A percentile compares a stretch with the other conserved stretches of the same genome.
Evolutionary conservation across 2,113 vertebrate species (phyloP).

Genomic region (Neotoma lepida): DNA sequence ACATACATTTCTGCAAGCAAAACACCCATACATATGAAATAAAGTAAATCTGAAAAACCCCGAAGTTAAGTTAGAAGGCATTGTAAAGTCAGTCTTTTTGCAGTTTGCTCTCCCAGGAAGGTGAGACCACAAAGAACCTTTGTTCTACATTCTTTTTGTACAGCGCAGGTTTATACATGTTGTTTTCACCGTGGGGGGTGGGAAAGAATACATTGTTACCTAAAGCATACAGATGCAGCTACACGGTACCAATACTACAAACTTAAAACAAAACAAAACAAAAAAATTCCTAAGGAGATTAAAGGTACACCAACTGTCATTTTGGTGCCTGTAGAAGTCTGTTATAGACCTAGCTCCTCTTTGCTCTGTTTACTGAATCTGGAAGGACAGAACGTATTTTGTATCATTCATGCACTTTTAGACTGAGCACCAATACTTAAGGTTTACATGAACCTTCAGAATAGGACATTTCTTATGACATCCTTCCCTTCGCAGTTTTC

Average conservation of each 20-base stretch:
- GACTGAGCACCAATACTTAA: background rate
- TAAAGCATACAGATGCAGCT: background rate
- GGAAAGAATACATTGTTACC: background rate
- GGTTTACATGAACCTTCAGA: background rate
- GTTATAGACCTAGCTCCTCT: background rate
- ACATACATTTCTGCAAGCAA: background rate
- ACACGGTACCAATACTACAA: background rate
- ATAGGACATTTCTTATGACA: background rate
- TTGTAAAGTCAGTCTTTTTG: background rate
- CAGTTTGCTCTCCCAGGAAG: background rate
- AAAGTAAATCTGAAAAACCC: background rate
- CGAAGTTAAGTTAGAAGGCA: background rate
- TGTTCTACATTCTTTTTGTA: background rate
- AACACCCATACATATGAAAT: background rate
- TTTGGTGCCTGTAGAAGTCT: background rate
- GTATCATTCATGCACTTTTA: background rate
- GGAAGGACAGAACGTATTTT: slow-evolving; percentile 19
- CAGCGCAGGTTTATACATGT: background rate
- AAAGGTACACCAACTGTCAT: background rate
- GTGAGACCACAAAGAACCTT: background rate
- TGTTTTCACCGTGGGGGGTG: background rate
- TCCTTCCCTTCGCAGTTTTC: background rate
- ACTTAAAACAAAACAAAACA: slow-evolving; percentile 33
- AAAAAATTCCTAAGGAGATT: background rate
- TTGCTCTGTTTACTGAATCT: slow-evolving; percentile 11